Evolutionary conservation across 2,888 invertebrate species (phyloP).

Genomic region (Polydrusus pterygomalis): DNA sequence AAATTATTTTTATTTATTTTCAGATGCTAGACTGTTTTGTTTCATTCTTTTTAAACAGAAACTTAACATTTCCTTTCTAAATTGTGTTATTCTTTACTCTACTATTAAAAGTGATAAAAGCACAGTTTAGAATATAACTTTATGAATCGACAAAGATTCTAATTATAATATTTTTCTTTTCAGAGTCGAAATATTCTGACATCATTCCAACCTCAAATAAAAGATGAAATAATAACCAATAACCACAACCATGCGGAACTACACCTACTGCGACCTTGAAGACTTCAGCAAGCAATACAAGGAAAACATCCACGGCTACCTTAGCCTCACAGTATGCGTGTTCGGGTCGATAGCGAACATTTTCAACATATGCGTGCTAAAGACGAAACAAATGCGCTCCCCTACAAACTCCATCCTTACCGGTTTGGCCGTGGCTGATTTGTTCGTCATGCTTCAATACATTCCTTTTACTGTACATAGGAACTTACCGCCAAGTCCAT

Average conservation of each 20-base stretch:
- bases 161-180: neutral
- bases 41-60: too few relatives aligned
- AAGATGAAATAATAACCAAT: neutral
- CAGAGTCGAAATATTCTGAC: neutral
- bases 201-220: neutral
- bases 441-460: slow-evolving; percentile 90
- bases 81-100: too few relatives aligned
- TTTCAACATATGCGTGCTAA: slow-evolving; percentile 87
- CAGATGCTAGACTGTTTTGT: too few relatives aligned
- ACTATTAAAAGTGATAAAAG: too few relatives aligned
- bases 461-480: slow-evolving; percentile 80
- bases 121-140: too few relatives aligned
- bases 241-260: slow-evolving; percentile 40
- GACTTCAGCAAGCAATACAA: slow-evolving; percentile 57
- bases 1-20: too few relatives aligned
- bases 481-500: slow-evolving; percentile 29
- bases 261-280: slow-evolving; percentile 57
- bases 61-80: too few relatives aligned
- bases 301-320: slow-evolving; percentile 79
- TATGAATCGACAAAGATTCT: too few relatives aligned
- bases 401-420: slow-evolving; percentile 90
- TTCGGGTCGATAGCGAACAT: slow-evolving; percentile 90
- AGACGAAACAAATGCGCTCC: slow-evolving; percentile 83
- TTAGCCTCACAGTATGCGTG: slow-evolving; percentile 87
- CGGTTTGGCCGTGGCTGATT: slow-evolving; percentile 87